phyloP scores from a whole-genome alignment of 2,113 vertebrate species.

The Mus spicilegus region DNA sequence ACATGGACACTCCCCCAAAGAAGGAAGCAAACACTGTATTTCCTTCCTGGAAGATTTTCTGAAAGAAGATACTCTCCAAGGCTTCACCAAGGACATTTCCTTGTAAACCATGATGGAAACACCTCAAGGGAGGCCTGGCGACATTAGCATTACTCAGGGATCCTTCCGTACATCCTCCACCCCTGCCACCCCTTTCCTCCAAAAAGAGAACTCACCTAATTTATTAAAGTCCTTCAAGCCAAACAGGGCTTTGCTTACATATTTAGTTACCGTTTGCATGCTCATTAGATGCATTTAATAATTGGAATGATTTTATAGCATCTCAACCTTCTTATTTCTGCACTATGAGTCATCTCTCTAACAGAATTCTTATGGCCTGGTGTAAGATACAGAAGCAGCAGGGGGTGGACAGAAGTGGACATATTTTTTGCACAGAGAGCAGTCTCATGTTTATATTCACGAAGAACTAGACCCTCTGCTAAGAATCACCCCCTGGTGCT shows the following conservation, averaged over 20 bases:
- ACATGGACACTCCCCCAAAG: not conserved
- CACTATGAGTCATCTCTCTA: not conserved
- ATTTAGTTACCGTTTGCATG: not conserved
- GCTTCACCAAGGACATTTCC: not conserved
- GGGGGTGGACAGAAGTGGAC: not conserved
- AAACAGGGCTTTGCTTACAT: not conserved
- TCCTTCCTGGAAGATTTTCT: not conserved
- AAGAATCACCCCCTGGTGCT: not conserved
- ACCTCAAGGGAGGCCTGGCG: not conserved
- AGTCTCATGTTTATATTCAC: not conserved
- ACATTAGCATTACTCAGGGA: no score
- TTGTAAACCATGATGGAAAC: not conserved
- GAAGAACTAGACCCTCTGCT: not conserved
- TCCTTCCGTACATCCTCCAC: not conserved
- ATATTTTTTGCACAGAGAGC: constrained; percentile 3
- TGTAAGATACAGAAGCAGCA: not conserved
- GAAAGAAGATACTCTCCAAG: not conserved
- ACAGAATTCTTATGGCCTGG: not conserved
- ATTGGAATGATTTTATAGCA: constrained; percentile 68
- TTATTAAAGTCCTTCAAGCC: constrained; percentile 36
- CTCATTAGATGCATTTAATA: constrained; percentile 59
- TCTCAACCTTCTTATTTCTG: constrained; percentile 45
- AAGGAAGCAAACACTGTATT: not conserved
- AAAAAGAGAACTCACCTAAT: not conserved
- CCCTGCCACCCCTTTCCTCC: not conserved